Evolutionary conservation across 1,140 invertebrate genomes (phyloP).

Genomic region (Euwallacea similis): DNA sequence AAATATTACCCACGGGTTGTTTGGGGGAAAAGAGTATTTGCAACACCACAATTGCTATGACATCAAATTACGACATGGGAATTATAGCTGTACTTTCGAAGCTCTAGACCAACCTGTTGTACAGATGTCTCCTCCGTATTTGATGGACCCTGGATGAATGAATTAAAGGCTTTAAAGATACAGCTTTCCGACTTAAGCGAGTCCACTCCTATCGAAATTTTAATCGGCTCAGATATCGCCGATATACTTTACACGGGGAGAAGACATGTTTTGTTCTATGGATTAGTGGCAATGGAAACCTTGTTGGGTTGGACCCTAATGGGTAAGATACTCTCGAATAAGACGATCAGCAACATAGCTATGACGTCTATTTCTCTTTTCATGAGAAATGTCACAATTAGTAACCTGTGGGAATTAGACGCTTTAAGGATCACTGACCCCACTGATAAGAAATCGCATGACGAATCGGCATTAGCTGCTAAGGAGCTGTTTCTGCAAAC

Average conservation of each 20-base stretch:
- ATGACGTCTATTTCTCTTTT: background rate
- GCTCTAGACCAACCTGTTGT: background rate
- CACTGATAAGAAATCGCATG: background rate
- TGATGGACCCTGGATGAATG: slow-evolving; percentile 28
- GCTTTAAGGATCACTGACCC: slow-evolving; percentile 19
- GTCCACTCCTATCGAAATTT: slow-evolving; percentile 19
- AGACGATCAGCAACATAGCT: background rate
- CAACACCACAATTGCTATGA: too few species aligned
- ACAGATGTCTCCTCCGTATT: slow-evolving; percentile 9
- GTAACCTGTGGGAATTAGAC: slow-evolving; percentile 17
- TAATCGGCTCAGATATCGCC: slow-evolving; percentile 32
- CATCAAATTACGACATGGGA: too few species aligned
- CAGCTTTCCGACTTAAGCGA: slow-evolving; percentile 9
- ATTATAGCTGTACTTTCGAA: too few species aligned
- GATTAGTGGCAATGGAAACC: slow-evolving; percentile 50
- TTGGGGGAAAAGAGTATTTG: too few species aligned
- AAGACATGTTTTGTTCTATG: slow-evolving; percentile 40
- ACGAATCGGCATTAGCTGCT: background rate
- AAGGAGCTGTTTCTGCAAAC: slow-evolving; percentile 16
- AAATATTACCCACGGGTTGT: too few species aligned
- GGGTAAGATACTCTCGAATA: slow-evolving; percentile 38
- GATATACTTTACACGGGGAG: slow-evolving; percentile 44
- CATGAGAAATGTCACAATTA: background rate
- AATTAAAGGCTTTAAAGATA: slow-evolving; percentile 14
- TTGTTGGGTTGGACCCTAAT: slow-evolving; percentile 49